Evolutionary conservation across 1,140 invertebrate species (phyloP), one percentile per base, ranked within the genome.

Genomic region (Scaptomyza pallida): DNA sequence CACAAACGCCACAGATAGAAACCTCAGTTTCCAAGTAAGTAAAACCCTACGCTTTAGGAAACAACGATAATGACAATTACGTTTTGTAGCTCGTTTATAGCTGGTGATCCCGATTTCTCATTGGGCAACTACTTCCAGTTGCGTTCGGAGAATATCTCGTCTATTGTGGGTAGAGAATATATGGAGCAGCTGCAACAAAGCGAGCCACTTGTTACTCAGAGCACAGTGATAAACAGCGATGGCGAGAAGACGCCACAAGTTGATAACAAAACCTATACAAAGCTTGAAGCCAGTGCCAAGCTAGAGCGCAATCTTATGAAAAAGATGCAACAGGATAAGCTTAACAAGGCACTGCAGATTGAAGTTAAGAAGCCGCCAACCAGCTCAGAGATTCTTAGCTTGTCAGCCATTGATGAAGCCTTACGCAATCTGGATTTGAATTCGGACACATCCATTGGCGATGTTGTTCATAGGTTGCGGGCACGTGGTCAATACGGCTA

Each of bases 201-300:
- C 3, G 62, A 70, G 6, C 48, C 69, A 0, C 33, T 75, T 12
- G 19, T 75, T 9, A 74, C 74, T 0, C 15, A 48, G 10, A 10
- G 52, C n/a, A 52, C 41, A 30, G 37, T 55, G 1, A 13, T 45
- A 47, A 52, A 30, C 15, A 65, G 61, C n/a, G 23, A 41, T 0
- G 70, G 37, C 0, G 54, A 44, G 0, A 57, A 68, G 19, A 91
- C 89, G 0, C 89, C 86, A 17, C 74, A 74, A 37, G 43, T 78
- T 0, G 89, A 91, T 10, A 91, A 89, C 35, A 91, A 77, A 60
- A 89, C 89, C 0, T 90, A 91, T 37, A 91, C 89, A 6, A 76
- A 74, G 62, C 12, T 56, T 5, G 78, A 76, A 5, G 33, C 30
- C 5, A 37, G 33, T 19, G 37, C 62, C 2, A 64, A 72, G 21